These are phyloP conservation scores for Drosophila stalkeri DNA, from an alignment of 2,888 invertebrate species.

Conservation along the genomic window DNA sequence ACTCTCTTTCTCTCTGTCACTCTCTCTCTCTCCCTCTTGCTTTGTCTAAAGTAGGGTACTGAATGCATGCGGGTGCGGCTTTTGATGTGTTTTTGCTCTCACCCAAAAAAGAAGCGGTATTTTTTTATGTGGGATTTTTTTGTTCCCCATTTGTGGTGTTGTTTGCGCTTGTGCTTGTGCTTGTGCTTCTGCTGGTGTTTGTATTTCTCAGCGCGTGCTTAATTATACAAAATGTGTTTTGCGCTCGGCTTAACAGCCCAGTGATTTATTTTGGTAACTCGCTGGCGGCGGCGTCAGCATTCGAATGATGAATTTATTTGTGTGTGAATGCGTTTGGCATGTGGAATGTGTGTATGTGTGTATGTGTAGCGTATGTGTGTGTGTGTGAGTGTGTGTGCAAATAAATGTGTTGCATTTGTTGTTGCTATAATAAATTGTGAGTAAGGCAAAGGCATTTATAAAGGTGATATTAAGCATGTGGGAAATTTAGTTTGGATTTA, in stretches of 20 bases:
- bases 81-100: constrained; percentile 44
- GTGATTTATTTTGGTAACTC: constrained; percentile 65
- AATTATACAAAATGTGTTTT: constrained; percentile 71
- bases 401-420: constrained; percentile 3
- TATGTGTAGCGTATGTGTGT: neutral
- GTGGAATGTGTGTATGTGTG: neutral
- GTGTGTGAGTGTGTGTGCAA: neutral
- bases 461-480: constrained; percentile 1
- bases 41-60: constrained; percentile 13
- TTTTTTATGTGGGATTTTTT: constrained; percentile 47
- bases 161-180: constrained; percentile 11
- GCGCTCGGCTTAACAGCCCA: constrained; percentile 61
- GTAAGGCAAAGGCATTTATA: constrained; percentile 2
- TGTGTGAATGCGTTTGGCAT: constrained; percentile 15
- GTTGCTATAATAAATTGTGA: neutral
- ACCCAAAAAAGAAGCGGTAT: constrained; percentile 24
- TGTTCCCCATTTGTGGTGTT: constrained; percentile 12
- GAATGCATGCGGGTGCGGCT: constrained; percentile 29
- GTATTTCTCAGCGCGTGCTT: constrained; percentile 60
- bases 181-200: constrained; percentile 11
- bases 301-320: constrained; percentile 60
- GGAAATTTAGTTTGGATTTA: neutral
- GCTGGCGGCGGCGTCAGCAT: constrained; percentile 17
- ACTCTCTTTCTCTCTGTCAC: neutral
- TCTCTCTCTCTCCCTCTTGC: neutral